Conservation (phyloP, 2,113 vertebrate species). For the Lynx canadensis region DNA sequence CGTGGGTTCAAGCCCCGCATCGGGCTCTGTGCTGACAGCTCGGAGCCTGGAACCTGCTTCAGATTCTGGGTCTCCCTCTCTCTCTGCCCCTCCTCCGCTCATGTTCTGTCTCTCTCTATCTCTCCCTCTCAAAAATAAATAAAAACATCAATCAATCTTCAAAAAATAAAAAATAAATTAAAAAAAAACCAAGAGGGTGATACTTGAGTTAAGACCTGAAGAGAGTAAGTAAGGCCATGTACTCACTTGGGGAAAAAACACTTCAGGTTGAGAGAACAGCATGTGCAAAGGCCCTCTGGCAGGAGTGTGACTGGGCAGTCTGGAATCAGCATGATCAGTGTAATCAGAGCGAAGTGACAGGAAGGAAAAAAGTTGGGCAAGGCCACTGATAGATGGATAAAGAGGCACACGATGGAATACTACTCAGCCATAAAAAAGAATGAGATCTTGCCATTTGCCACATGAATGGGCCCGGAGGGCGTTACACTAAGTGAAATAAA, state of each 20-base stretch:
- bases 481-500: background rate
- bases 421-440: background rate
- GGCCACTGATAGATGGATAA: background rate
- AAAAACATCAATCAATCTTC: no score
- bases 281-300: background rate
- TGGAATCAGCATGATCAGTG: background rate
- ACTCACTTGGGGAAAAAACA: background rate
- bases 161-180: no score
- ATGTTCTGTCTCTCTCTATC: no score
- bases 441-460: background rate
- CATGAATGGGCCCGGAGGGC: background rate
- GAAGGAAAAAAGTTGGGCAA: background rate
- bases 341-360: background rate
- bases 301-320: accelerated
- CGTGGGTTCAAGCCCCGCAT: no score
- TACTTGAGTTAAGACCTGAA: background rate
- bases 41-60: no score
- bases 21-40: no score
- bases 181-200: background rate
- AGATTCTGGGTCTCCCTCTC: no score
- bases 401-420: background rate
- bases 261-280: no score
- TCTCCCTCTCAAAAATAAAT: no score
- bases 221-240: background rate
- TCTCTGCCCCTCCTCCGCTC: no score